phyloP scores from a whole-genome alignment of 1,140 invertebrate genomes.

The Pristionchus pacificus region DNA sequence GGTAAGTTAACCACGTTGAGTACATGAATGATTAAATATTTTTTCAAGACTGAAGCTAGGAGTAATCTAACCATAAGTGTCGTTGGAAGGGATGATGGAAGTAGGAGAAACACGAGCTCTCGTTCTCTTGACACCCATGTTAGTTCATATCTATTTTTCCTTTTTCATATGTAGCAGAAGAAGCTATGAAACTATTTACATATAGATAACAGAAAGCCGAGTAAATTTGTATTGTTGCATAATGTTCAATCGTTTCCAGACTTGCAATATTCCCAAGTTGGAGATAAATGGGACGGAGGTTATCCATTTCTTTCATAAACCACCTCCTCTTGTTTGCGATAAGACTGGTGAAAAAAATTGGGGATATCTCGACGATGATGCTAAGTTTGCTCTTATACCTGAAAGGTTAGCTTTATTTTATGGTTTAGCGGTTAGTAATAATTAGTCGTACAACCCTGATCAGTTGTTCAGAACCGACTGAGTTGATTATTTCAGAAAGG shows the following conservation, averaged over 20 bases:
- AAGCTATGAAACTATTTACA: too few relatives aligned
- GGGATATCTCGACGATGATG: conserved; percentile 30
- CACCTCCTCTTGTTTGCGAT: conserved; percentile 27
- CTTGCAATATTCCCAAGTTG: conserved; percentile 36
- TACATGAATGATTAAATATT: too few relatives aligned
- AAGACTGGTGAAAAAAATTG: conserved; percentile 25
- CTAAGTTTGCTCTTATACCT: conserved; percentile 14
- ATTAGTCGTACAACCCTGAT: neutral
- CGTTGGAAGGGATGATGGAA: too few relatives aligned
- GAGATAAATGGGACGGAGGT: conserved; percentile 34
- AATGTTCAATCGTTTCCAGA: conserved; percentile 3
- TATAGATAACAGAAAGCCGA: too few relatives aligned
- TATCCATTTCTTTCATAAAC: conserved; percentile 30
- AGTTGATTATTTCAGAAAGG: conserved; percentile 12
- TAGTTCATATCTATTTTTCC: too few relatives aligned
- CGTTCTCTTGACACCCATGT: too few relatives aligned
- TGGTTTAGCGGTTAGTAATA: neutral
- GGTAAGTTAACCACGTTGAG: too few relatives aligned
- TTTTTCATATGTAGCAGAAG: too few relatives aligned
- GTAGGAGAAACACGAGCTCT: too few relatives aligned
- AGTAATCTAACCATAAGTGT: too few relatives aligned
- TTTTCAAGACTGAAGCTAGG: too few relatives aligned
- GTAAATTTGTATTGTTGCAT: neutral
- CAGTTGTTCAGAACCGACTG: too few relatives aligned
- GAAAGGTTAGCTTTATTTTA: conserved; percentile 7